Conservation (phyloP, 2,888 invertebrate genomes). For the Drosophila macrospina region DNA sequence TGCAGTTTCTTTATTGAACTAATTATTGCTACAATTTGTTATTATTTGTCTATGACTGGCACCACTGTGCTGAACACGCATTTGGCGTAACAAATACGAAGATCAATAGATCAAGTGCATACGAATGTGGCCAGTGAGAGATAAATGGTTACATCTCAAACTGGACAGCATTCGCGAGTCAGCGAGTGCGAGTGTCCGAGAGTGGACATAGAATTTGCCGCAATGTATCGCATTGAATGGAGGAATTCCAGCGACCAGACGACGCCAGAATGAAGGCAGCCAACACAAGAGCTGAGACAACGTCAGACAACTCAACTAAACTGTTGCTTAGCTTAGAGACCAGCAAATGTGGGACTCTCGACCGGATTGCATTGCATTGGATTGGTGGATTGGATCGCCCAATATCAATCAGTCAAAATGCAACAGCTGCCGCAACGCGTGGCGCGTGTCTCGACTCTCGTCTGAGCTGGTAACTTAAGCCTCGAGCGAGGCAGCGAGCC, state of each 20-base stretch:
- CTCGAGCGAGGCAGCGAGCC: slow-evolving; percentile 12
- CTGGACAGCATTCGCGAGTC: slow-evolving; percentile 50
- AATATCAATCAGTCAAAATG: slow-evolving; percentile 73
- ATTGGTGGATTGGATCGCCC: slow-evolving; percentile 53
- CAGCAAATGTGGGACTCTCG: slow-evolving; percentile 46
- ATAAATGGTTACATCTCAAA: slow-evolving; percentile 74
- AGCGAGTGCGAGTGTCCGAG: neutral
- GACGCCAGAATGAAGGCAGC: slow-evolving; percentile 60
- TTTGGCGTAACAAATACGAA: slow-evolving; percentile 68
- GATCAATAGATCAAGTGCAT: slow-evolving; percentile 81
- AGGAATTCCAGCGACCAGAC: slow-evolving; percentile 73
- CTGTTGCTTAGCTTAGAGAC: slow-evolving; percentile 55
- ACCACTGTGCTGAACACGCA: slow-evolving; percentile 47
- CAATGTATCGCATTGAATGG: slow-evolving; percentile 35
- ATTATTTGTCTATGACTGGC: neutral
- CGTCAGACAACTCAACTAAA: slow-evolving; percentile 39
- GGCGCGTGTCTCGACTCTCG: slow-evolving; percentile 23
- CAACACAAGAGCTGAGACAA: slow-evolving; percentile 35
- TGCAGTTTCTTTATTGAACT: too few relatives aligned
- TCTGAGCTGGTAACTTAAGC: slow-evolving; percentile 59
- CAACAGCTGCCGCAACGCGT: slow-evolving; percentile 63
- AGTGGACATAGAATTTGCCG: slow-evolving; percentile 34
- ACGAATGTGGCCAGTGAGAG: slow-evolving; percentile 59
- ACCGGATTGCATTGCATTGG: slow-evolving; percentile 15
- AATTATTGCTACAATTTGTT: too few relatives aligned